phyloP scores from a whole-genome alignment of 2,113 vertebrate genomes.

The Pluvialis apricaria region DNA sequence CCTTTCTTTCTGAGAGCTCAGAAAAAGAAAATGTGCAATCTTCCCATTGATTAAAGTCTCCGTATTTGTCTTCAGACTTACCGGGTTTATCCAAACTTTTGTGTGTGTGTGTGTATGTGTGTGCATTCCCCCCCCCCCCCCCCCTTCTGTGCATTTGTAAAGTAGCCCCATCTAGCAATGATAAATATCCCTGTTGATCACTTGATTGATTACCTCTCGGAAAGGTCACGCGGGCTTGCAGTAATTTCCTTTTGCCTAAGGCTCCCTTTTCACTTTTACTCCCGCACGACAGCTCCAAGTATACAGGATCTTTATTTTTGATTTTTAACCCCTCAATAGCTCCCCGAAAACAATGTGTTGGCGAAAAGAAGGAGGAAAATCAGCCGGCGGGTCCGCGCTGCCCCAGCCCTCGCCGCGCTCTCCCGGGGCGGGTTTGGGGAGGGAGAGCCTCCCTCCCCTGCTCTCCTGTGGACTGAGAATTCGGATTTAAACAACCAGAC shows the following conservation, averaged over 20 bases:
- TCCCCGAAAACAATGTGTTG: constrained; percentile 74
- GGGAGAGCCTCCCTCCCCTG: constrained; percentile 60
- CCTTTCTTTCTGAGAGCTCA: neutral
- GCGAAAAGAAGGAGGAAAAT: constrained; percentile 68
- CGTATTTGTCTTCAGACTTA: constrained; percentile 51
- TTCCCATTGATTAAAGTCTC: constrained; percentile 51
- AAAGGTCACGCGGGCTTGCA: constrained; percentile 95
- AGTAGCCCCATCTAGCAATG: constrained; percentile 87
- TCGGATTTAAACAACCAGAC: constrained; percentile 84
- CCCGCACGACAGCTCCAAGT: constrained; percentile 83
- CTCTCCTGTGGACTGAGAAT: constrained; percentile 77
- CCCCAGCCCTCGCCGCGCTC: constrained; percentile 19
- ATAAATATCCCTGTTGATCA: constrained; percentile 99
- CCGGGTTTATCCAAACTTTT: constrained; percentile 71
- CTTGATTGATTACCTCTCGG: constrained; percentile 99
- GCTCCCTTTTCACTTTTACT: constrained; percentile 97
- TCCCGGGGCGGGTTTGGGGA: constrained; percentile 51
- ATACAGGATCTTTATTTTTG: constrained; percentile 85
- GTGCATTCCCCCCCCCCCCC: neutral
- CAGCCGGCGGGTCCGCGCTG: constrained; percentile 41
- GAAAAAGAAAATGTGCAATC: constrained; percentile 1
- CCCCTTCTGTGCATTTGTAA: constrained; percentile 67
- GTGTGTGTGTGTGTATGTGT: neutral
- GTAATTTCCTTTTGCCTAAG: constrained; percentile 98
- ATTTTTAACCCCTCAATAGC: constrained; percentile 88